Base-by-base conservation (phyloP, 2,797 vertebrate genomes). In the Typhlichthys eigenmanni region DNA sequence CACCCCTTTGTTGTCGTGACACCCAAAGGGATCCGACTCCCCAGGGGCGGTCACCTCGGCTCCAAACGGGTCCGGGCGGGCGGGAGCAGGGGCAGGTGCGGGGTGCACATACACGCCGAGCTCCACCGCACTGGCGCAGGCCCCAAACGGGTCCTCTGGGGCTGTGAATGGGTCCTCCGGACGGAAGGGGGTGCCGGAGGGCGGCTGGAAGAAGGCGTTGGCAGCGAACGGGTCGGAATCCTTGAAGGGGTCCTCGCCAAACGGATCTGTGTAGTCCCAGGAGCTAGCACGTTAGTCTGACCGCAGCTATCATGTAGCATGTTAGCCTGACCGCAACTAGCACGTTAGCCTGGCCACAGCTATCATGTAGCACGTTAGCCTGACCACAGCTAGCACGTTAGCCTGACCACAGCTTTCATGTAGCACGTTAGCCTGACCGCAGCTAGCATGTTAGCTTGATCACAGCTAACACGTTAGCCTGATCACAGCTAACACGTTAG, bases 181-280 rank as follows among this genome's bases (percentile, higher is more conserved):
- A 56, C 87, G 66, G 85, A 97, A 97, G 53, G 91, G 89, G 74
- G 92, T 86, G 0, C 78, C 48, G 53, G 95, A 88, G 47, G 94
- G 81, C 19, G 95, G 95, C 47, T 93, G 92, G 83, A 98, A 98
- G 91, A 99, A 98, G 47, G 85, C 86, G 80, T 98, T 96, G 56
- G 95, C 90, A 47, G 94, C 96, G 90, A 99, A 99, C 19, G 98
- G 98, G 82, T 99, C 98, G 3, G 95, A 93, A 71, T 95, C 97
- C 94, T 96, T 98, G 84, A 99, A 99, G 16, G 97, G 98, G 87
- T 99, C 98, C 56, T 93, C 93, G 62, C 96, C 95, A 50, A 99
- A 99, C 0, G 96, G 96, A 93, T 98, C 97, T 98, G 69, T 14
- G 55, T 62, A 0, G 56, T 13, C 10, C 76, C 11, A 78, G 7